Evolutionary conservation across 2,797 vertebrate genomes (phyloP).

Genomic region (Sparidentex hasta): DNA sequence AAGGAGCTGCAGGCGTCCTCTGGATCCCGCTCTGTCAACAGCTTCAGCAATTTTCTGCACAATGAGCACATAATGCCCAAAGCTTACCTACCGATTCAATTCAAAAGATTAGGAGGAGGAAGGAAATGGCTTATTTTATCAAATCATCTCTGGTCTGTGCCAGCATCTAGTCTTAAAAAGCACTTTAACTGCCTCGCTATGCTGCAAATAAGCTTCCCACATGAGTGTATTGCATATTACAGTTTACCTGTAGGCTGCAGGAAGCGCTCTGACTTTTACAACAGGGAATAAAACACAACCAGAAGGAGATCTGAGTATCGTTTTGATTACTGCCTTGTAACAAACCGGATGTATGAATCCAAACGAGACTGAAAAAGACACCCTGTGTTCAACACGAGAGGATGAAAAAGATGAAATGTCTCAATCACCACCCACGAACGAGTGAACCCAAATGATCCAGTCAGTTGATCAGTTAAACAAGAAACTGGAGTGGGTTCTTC

Average conservation of each 20-base stretch:
- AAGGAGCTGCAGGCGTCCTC: conserved; percentile 64
- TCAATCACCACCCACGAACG: background rate
- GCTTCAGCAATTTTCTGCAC: conserved; percentile 66
- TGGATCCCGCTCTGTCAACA: conserved; percentile 62
- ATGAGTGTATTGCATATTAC: conserved; percentile 6
- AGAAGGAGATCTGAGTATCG: conserved; percentile 10
- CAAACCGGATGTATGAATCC: background rate
- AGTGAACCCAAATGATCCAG: background rate
- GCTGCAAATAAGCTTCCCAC: conserved; percentile 34
- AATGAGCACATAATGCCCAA: conserved; percentile 50
- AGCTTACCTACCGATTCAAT: conserved; percentile 58
- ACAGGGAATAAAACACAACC: conserved; percentile 25
- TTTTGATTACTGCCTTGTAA: conserved; percentile 1
- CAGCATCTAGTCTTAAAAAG: conserved; percentile 9
- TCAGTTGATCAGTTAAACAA: background rate
- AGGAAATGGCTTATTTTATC: conserved; percentile 50
- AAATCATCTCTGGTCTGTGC: conserved; percentile 33
- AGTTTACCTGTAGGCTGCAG: conserved; percentile 17
- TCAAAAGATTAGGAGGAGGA: conserved; percentile 42
- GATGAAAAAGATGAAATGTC: background rate
- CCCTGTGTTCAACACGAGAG: background rate
- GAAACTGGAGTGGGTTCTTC: background rate
- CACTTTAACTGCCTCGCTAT: conserved; percentile 33
- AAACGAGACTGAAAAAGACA: background rate
- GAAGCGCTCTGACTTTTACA: conserved; percentile 2